These are phyloP conservation scores for Nomada flava DNA, from an alignment of 2,888 invertebrate genomes.

Conservation along the genomic window DNA sequence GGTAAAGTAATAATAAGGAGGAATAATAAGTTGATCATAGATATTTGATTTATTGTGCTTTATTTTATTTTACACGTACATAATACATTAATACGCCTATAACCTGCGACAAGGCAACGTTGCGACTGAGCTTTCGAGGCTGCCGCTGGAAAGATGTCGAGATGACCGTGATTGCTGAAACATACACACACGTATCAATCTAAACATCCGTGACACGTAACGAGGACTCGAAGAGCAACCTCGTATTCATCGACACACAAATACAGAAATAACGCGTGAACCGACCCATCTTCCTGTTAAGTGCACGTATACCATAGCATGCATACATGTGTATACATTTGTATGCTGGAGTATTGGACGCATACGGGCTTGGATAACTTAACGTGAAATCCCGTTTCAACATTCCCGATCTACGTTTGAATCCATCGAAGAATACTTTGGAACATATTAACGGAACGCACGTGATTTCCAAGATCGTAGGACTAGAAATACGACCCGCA, in stretches of 20 bases:
- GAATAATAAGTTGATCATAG: neutral
- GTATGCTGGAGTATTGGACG: conserved; percentile 16
- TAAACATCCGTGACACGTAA: conserved; percentile 76
- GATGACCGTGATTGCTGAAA: conserved; percentile 69
- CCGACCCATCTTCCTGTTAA: conserved; percentile 33
- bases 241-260: conserved; percentile 62
- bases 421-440: conserved; percentile 61
- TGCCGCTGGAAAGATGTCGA: conserved; percentile 59
- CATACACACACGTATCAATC: conserved; percentile 70
- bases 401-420: conserved; percentile 71
- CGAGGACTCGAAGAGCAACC: conserved; percentile 71
- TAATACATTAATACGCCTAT: conserved; percentile 38
- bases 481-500: neutral
- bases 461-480: conserved; percentile 27
- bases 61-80: conserved; percentile 18
- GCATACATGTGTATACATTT: neutral
- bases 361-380: conserved; percentile 35
- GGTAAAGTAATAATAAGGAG: neutral
- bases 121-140: conserved; percentile 64
- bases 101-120: conserved; percentile 58
- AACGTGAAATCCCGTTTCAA: conserved; percentile 73
- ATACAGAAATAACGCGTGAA: conserved; percentile 53
- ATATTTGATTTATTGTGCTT: conserved; percentile 12
- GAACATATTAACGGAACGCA: conserved; percentile 63
- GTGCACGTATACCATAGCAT: neutral